Percentiles rank a stretch among this genome's conserved stretches.
phyloP scores from a whole-genome alignment of 2,888 invertebrate species.

The Aphidius colemani region DNA sequence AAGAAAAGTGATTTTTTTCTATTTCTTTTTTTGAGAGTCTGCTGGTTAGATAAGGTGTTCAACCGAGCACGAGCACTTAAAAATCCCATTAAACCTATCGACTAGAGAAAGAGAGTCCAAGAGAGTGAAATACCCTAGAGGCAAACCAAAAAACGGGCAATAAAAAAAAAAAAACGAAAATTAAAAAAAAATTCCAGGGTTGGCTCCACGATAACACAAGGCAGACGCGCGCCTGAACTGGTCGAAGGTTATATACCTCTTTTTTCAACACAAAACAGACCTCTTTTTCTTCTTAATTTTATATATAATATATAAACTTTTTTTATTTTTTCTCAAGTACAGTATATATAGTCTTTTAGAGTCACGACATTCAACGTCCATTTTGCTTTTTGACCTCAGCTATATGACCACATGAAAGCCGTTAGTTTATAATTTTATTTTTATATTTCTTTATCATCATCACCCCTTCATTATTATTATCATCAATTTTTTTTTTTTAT shows the following conservation, averaged over 20 bases:
- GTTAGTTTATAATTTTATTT: constrained; percentile 2
- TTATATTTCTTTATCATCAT: constrained; percentile 7
- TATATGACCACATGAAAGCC: constrained; percentile 7
- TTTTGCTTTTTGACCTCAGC: not conserved
- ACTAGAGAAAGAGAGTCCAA: constrained; percentile 26
- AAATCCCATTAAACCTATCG: constrained; percentile 46
- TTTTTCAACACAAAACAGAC: constrained; percentile 38
- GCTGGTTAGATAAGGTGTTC: constrained; percentile 38
- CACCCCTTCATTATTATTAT: constrained; percentile 24
- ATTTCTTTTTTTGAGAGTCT: not conserved
- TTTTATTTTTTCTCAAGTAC: not conserved
- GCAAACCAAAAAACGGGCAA: constrained; percentile 27
- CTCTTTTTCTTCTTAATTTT: constrained; percentile 6
- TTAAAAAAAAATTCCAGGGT: not conserved
- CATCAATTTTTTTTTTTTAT: constrained; percentile 13
- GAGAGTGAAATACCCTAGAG: constrained; percentile 11
- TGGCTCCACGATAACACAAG: constrained; percentile 22
- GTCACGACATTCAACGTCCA: constrained; percentile 7
- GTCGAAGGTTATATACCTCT: constrained; percentile 31
- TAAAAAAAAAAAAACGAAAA: constrained; percentile 15
- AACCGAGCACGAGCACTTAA: constrained; percentile 37
- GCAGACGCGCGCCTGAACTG: constrained; percentile 25
- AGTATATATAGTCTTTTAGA: not conserved
- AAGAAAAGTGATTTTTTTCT: too few species aligned
- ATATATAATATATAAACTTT: too few species aligned